Conservation (phyloP, 2,888 invertebrate genomes). For the Dione vanillae region DNA sequence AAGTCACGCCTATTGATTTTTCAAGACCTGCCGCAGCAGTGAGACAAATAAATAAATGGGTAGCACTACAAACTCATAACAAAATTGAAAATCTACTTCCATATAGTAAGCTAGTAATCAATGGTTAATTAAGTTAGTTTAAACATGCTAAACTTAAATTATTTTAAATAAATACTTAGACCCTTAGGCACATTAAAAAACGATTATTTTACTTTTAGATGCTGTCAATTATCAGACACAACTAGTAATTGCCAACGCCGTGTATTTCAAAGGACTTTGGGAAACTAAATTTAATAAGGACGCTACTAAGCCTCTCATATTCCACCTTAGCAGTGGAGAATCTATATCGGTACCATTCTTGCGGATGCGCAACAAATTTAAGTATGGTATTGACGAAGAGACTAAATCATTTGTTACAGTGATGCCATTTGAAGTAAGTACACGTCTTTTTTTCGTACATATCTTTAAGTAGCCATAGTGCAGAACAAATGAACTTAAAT, state of each 20-base stretch:
- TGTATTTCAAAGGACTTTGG: constrained; percentile 91
- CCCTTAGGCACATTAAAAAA: not conserved
- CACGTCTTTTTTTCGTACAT: too few species aligned
- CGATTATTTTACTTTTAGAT: constrained; percentile 63
- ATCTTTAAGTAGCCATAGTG: too few species aligned
- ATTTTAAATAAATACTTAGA: too few species aligned
- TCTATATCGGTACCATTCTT: constrained; percentile 84
- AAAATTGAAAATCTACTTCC: constrained; percentile 85
- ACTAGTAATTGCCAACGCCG: constrained; percentile 86
- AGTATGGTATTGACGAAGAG: constrained; percentile 76
- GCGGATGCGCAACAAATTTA: constrained; percentile 83
- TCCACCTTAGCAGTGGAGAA: constrained; percentile 75
- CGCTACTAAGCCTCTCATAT: constrained; percentile 79
- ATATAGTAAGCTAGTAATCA: constrained; percentile 73
- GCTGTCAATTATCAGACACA: constrained; percentile 80
- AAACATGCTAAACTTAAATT: too few species aligned
- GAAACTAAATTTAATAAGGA: constrained; percentile 84
- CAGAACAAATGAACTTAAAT: too few species aligned
- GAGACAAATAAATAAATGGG: constrained; percentile 88
- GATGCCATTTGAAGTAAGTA: constrained; percentile 86
- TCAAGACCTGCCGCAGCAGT: constrained; percentile 72
- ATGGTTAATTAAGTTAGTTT: not conserved
- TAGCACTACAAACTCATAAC: constrained; percentile 86
- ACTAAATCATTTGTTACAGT: constrained; percentile 85
- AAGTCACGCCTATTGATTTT: constrained; percentile 84